Conservation (phyloP, 2,888 invertebrate genomes). For the Lucinisca nassula region DNA sequence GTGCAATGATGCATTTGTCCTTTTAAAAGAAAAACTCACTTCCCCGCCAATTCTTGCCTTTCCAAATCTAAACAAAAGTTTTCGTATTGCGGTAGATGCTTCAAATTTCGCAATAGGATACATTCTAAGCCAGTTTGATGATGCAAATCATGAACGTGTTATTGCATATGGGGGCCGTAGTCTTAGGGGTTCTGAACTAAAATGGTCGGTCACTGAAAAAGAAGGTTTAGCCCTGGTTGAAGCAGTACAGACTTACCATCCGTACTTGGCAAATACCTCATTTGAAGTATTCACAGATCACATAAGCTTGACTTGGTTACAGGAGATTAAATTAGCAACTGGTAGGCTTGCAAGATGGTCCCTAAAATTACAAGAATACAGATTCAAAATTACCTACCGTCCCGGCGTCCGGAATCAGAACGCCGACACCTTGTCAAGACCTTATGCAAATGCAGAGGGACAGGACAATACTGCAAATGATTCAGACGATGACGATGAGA, state of each 20-base stretch:
- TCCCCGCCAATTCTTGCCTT: slow-evolving; percentile 61
- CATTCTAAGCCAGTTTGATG: slow-evolving; percentile 60
- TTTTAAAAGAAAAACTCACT: slow-evolving; percentile 74
- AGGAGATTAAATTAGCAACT: slow-evolving; percentile 37
- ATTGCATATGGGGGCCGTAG: slow-evolving; percentile 64
- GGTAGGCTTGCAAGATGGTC: slow-evolving; percentile 55
- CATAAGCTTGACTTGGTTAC: slow-evolving; percentile 41
- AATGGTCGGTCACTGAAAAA: slow-evolving; percentile 46
- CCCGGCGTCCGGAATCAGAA: slow-evolving; percentile 42
- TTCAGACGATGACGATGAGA: too few relatives aligned
- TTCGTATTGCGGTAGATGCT: slow-evolving; percentile 67
- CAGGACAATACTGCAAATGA: too few relatives aligned
- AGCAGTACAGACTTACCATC: slow-evolving; percentile 52
- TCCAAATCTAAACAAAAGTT: slow-evolving; percentile 59
- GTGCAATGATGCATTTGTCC: slow-evolving; percentile 21
- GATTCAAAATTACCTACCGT: slow-evolving; percentile 48
- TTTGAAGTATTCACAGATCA: slow-evolving; percentile 65
- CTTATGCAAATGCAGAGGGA: slow-evolving; percentile 15
- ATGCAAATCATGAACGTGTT: slow-evolving; percentile 36
- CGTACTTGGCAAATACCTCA: slow-evolving; percentile 45
- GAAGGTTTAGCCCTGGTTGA: slow-evolving; percentile 65
- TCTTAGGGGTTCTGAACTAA: slow-evolving; percentile 41
- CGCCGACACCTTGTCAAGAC: slow-evolving; percentile 47
- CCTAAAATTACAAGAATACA: slow-evolving; percentile 45
- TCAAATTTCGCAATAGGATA: slow-evolving; percentile 55